These are phyloP conservation scores for Varecia variegata DNA, from an alignment of 2,797 vertebrate species.

Conservation along the genomic window DNA sequence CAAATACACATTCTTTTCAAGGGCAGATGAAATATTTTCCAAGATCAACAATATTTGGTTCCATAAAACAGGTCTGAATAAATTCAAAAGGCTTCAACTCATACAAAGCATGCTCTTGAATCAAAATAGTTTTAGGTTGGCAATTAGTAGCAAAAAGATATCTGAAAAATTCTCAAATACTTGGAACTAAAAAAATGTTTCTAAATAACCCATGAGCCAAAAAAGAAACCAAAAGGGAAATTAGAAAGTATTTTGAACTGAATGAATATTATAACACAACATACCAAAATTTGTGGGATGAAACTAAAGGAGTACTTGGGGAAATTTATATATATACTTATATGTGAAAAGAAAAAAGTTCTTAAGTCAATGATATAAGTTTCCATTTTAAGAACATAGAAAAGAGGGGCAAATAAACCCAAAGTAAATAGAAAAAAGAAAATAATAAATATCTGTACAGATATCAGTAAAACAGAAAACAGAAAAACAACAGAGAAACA, in stretches of 20 bases:
- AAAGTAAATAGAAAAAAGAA: background rate
- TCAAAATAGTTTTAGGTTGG: background rate
- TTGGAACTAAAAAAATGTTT: background rate
- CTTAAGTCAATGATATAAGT: background rate
- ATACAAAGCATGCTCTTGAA: background rate
- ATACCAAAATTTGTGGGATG: background rate
- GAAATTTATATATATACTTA: background rate
- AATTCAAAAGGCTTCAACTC: background rate
- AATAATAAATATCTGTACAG: background rate
- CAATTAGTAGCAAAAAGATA: conserved; percentile 4
- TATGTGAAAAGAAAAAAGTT: background rate
- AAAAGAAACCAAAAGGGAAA: background rate
- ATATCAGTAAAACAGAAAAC: background rate
- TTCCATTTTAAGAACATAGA: background rate
- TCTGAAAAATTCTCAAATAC: background rate
- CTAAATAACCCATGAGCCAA: background rate
- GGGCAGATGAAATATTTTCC: background rate
- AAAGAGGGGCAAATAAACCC: background rate
- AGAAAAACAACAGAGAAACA: background rate
- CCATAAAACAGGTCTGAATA: background rate
- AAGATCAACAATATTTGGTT: background rate
- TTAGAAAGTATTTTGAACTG: background rate
- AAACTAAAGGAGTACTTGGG: background rate
- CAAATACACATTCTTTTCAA: background rate
- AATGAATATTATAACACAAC: background rate